A percentile compares a stretch with the other conserved stretches of the same genome.
Conservation (phyloP, 2,888 invertebrate species). For the Dolichomitus sp. region DNA sequence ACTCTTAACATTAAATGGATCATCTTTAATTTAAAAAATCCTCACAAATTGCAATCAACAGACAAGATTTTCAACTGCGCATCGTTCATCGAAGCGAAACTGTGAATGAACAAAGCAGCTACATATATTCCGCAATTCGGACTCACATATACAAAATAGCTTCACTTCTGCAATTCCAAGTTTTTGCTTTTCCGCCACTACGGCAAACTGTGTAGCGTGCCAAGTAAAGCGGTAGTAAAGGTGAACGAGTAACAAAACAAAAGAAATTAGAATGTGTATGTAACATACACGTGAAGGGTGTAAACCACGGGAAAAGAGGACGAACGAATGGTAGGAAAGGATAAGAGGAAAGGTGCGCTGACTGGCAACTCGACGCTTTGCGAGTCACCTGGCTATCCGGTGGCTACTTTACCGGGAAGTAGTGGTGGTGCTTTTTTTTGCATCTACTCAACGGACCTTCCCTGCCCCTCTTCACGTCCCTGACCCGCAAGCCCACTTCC, state of each 20-base stretch:
- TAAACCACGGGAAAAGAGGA: constrained; percentile 3
- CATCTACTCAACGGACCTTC: constrained; percentile 8
- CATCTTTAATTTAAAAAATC: no score
- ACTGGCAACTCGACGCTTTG: constrained; percentile 18
- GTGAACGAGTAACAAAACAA: constrained; percentile 1
- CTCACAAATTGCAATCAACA: no score
- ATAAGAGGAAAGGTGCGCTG: constrained; percentile 6
- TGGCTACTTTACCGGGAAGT: constrained; percentile 20
- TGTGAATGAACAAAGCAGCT: no score
- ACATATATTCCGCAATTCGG: no score
- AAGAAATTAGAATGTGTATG: background rate
- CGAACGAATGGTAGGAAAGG: constrained; percentile 1
- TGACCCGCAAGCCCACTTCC: constrained; percentile 6
- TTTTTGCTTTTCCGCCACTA: background rate
- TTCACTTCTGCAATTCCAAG: background rate
- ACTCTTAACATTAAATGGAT: no score
- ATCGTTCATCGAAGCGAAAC: no score
- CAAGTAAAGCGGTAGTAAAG: background rate
- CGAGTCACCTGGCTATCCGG: constrained; percentile 18
- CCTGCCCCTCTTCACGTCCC: background rate
- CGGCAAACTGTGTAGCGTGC: background rate
- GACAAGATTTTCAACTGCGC: no score
- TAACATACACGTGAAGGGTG: background rate
- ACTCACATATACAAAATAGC: background rate
- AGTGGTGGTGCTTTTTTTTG: constrained; percentile 2